phyloP scores from a whole-genome alignment of 2,888 invertebrate species.

The Tuberolachnus salignus region DNA sequence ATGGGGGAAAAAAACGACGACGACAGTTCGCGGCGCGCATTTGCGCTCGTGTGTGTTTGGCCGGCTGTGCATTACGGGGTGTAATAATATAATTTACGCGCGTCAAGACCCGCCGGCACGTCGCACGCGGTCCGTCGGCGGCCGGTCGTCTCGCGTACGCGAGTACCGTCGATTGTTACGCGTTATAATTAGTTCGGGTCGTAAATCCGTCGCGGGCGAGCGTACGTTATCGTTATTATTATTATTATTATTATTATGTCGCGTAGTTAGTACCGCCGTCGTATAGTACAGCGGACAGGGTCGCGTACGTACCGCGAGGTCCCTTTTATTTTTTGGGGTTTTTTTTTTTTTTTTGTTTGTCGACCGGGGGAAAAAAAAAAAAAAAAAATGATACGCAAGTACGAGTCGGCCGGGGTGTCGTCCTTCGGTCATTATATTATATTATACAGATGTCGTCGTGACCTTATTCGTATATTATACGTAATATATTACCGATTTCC shows the following conservation, averaged over 20 bases:
- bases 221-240: too few relatives aligned
- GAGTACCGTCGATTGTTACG: slow-evolving; percentile 57
- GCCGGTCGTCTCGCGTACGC: slow-evolving; percentile 56
- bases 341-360: background rate
- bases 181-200: slow-evolving; percentile 58
- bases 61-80: too few relatives aligned
- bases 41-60: background rate
- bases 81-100: background rate
- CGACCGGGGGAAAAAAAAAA: background rate
- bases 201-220: slow-evolving; percentile 44
- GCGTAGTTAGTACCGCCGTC: background rate
- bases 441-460: too few relatives aligned
- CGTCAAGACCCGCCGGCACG: slow-evolving; percentile 35
- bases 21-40: background rate
- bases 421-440: background rate
- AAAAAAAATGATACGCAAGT: background rate
- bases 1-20: slow-evolving; percentile 18
- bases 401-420: background rate
- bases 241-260: too few relatives aligned
- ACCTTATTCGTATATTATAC: too few relatives aligned
- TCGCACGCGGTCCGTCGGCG: background rate
- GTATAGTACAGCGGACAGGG: too few relatives aligned
- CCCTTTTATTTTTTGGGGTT: background rate
- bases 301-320: too few relatives aligned
- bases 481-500: too few relatives aligned